Percentiles rank a stretch among this genome's conserved stretches.
phyloP scores from a whole-genome alignment of 2,797 vertebrate genomes.

The Falco rusticolus region DNA sequence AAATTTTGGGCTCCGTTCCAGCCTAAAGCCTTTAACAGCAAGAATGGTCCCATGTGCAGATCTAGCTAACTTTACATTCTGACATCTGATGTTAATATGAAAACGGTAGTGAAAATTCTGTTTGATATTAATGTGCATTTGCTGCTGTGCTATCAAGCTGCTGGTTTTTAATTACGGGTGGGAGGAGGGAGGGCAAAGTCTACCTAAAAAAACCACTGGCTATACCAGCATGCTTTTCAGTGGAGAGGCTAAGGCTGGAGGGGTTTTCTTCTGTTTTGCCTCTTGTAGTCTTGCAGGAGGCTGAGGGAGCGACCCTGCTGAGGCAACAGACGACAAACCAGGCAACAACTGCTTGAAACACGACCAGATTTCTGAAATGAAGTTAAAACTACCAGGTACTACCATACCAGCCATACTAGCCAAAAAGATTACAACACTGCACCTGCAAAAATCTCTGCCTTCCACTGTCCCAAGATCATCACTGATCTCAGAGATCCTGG shows the following conservation, averaged over 20 bases:
- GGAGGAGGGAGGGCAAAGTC: constrained; percentile 12
- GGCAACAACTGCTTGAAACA: background rate
- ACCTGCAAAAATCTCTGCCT: background rate
- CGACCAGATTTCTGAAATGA: background rate
- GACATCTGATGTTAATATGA: constrained; percentile 13
- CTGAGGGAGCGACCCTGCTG: background rate
- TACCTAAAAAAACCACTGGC: background rate
- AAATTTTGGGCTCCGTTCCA: constrained; percentile 29
- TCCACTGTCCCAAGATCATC: background rate
- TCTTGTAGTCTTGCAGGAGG: background rate
- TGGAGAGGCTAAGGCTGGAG: background rate
- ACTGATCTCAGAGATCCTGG: background rate
- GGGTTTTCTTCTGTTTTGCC: background rate
- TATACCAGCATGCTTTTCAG: background rate
- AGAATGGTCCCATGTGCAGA: constrained; percentile 46
- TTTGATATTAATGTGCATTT: constrained; percentile 49
- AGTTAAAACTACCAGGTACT: background rate
- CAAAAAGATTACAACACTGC: background rate
- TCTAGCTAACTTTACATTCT: constrained; percentile 9
- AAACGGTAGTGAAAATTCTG: constrained; percentile 44
- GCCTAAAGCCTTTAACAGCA: constrained; percentile 57
- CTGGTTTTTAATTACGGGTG: constrained; percentile 25
- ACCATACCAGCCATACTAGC: background rate
- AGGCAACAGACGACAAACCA: background rate
- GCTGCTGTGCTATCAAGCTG: constrained; percentile 32